Percentiles rank a stretch among this genome's conserved stretches.
Conservation (phyloP, 2,888 invertebrate genomes). For the Nephrotoma flavescens region DNA sequence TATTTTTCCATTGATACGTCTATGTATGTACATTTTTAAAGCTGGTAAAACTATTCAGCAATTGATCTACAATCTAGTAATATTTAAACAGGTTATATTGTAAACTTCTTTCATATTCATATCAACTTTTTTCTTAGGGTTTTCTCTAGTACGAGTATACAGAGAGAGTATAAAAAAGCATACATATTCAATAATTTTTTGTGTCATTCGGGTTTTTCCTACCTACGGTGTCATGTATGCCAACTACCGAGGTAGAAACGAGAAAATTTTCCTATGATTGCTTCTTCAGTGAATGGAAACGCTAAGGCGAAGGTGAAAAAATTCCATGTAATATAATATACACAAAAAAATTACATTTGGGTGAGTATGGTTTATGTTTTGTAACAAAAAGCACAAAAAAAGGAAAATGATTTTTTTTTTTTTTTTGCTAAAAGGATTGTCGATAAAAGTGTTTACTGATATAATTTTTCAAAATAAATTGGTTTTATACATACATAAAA, state of each 20-base stretch:
- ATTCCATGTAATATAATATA: not conserved
- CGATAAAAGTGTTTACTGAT: not conserved
- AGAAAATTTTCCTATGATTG: not conserved
- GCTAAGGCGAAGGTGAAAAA: not conserved
- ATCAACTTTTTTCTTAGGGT: not conserved
- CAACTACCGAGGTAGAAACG: not conserved
- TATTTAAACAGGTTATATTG: not conserved
- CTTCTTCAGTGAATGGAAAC: not conserved
- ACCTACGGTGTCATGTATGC: not conserved
- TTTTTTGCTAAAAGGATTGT: not conserved
- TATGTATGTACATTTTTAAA: no score
- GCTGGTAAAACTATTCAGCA: not conserved
- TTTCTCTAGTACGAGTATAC: not conserved
- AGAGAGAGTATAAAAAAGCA: not conserved
- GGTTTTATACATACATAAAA: not conserved
- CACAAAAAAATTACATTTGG: not conserved
- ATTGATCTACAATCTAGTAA: not conserved
- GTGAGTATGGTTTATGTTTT: not conserved
- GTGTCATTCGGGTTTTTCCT: not conserved
- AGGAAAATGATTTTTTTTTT: not conserved
- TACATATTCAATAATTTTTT: not conserved
- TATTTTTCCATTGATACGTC: no score
- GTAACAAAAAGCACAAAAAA: not conserved
- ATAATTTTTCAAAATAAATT: not conserved
- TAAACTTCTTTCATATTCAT: not conserved